Evolutionary conservation across 2,797 vertebrate genomes (phyloP).

Genomic region (Enteromius trimaculatus): DNA sequence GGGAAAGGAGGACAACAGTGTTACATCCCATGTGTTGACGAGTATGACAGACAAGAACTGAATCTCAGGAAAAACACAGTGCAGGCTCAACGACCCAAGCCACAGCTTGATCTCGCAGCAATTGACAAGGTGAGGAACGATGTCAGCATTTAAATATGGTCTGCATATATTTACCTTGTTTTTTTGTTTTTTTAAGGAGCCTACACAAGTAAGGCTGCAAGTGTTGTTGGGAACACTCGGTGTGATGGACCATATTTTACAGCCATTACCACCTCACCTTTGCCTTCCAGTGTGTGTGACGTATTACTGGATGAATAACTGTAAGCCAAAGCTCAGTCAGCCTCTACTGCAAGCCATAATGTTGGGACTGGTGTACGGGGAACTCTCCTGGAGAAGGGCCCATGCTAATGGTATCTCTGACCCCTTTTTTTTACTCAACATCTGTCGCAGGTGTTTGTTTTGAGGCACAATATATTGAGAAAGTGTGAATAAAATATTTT

Average conservation of each 20-base stretch:
- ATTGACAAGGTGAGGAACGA: slow-evolving; percentile 80
- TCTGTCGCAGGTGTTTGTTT: not conserved
- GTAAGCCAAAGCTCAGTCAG: slow-evolving; percentile 75
- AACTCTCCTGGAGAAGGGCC: slow-evolving; percentile 71
- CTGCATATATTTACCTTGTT: not conserved
- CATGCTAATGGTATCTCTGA: slow-evolving; percentile 50
- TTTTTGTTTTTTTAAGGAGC: slow-evolving; percentile 70
- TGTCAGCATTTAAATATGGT: not conserved
- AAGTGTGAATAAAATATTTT: not conserved
- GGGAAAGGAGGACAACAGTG: slow-evolving; percentile 42
- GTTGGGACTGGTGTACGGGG: slow-evolving; percentile 83
- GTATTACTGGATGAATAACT: slow-evolving; percentile 82
- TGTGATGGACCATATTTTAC: slow-evolving; percentile 72
- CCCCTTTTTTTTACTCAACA: not conserved
- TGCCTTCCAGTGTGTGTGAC: slow-evolving; percentile 82
- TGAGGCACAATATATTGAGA: not conserved
- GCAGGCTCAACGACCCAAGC: slow-evolving; percentile 64
- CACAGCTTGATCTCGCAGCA: slow-evolving; percentile 69
- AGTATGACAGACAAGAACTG: slow-evolving; percentile 84
- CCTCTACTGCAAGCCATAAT: slow-evolving; percentile 84
- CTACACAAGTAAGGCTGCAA: slow-evolving; percentile 68
- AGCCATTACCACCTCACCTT: slow-evolving; percentile 76
- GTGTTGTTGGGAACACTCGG: slow-evolving; percentile 83
- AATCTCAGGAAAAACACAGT: slow-evolving; percentile 81
- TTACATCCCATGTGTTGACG: slow-evolving; percentile 69